Conservation (phyloP, 1,140 invertebrate genomes). For the Drosophila suzukii region DNA sequence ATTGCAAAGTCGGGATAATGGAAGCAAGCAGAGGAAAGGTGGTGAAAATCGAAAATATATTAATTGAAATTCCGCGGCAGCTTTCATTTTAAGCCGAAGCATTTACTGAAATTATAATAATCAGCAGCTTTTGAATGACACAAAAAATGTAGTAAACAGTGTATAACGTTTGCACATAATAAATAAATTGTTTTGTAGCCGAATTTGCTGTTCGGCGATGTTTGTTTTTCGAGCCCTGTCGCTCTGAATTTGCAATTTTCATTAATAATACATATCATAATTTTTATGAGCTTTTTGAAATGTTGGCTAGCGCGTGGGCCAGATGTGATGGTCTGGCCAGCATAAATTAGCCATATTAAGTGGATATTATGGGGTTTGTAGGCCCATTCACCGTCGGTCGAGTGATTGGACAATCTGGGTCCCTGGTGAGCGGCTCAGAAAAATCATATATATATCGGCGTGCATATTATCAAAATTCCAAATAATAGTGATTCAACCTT, state of each 20-base stretch:
- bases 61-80: conserved; percentile 63
- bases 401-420: conserved; percentile 50
- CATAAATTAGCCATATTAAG: conserved; percentile 70
- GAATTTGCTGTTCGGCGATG: conserved; percentile 11
- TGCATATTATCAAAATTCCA: conserved; percentile 29
- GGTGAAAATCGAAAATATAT: conserved; percentile 47
- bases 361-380: conserved; percentile 55
- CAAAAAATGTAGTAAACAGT: conserved; percentile 42
- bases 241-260: conserved; percentile 67
- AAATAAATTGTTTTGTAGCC: conserved; percentile 51
- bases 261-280: conserved; percentile 68
- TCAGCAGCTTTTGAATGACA: conserved; percentile 34
- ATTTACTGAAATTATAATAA: conserved; percentile 68
- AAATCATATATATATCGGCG: background rate
- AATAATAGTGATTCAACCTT: conserved; percentile 31
- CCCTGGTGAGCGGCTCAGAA: conserved; percentile 17
- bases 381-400: conserved; percentile 35
- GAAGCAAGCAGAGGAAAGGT: conserved; percentile 10
- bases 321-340: conserved; percentile 34
- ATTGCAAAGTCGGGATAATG: conserved; percentile 39
- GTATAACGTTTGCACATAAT: conserved; percentile 69
- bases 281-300: conserved; percentile 54
- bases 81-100: conserved; percentile 54
- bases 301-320: conserved; percentile 38
- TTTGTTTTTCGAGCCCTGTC: conserved; percentile 16